Conservation (phyloP, 2,113 vertebrate species). For the Pluvianellus socialis region DNA sequence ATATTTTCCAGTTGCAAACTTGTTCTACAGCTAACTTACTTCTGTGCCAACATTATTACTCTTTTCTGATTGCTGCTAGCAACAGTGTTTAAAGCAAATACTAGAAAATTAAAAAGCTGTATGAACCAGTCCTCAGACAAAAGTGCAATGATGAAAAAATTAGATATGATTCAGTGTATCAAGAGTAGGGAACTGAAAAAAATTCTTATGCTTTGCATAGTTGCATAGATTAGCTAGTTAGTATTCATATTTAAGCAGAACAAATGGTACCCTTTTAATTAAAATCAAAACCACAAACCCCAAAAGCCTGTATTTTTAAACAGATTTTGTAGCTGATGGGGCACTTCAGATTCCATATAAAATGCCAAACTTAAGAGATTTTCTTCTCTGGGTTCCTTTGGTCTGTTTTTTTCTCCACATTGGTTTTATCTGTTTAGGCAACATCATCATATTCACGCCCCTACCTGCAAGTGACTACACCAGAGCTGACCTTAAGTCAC, state of each 20-base stretch:
- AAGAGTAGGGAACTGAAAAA: conserved; percentile 65
- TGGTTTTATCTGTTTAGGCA: background rate
- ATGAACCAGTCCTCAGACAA: conserved; percentile 58
- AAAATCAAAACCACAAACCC: background rate
- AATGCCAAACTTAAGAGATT: background rate
- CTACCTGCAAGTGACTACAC: background rate
- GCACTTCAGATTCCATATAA: background rate
- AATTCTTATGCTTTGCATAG: conserved; percentile 23
- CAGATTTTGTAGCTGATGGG: background rate
- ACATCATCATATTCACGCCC: background rate
- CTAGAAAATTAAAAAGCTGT: conserved; percentile 64
- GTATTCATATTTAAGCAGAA: conserved; percentile 66
- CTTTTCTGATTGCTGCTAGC: conserved; percentile 46
- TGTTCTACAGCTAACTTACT: conserved; percentile 60
- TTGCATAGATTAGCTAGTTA: conserved; percentile 74
- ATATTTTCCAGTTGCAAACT: conserved; percentile 60
- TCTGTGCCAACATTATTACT: conserved; percentile 50
- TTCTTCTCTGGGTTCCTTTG: background rate
- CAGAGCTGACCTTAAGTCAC: background rate
- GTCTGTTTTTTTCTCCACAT: background rate
- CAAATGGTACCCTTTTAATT: conserved; percentile 22
- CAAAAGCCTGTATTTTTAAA: background rate
- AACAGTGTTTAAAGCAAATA: conserved; percentile 59
- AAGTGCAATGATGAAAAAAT: conserved; percentile 63
- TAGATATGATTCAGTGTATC: conserved; percentile 74